Evolutionary conservation across 2,888 invertebrate genomes (phyloP).

Genomic region (Molorchus minor): DNA sequence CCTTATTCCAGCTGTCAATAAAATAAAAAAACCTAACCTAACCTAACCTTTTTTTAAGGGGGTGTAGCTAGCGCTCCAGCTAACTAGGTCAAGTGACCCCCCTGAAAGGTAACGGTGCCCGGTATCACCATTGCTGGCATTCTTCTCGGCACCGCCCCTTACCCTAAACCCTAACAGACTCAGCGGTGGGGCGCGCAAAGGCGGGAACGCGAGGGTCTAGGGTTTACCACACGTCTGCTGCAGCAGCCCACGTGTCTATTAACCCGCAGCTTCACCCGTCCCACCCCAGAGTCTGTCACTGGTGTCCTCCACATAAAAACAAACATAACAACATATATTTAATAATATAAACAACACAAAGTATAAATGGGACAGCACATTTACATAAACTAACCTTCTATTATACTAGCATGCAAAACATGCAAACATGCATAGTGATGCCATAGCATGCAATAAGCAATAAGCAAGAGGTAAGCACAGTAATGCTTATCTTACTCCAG

Average conservation of each 20-base stretch:
- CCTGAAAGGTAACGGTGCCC: background rate
- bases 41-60: background rate
- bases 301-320: too few species aligned
- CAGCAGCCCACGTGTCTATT: too few species aligned
- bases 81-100: background rate
- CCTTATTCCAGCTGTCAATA: too few species aligned
- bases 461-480: too few species aligned
- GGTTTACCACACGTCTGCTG: background rate
- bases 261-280: too few species aligned
- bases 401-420: background rate
- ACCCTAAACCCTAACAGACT: background rate
- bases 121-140: background rate
- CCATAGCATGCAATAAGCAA: background rate
- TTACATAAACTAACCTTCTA: background rate
- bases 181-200: background rate
- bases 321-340: too few species aligned
- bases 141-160: background rate
- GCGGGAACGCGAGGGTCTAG: background rate
- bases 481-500: too few species aligned
- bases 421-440: background rate
- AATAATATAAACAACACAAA: too few species aligned
- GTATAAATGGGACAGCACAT: background rate
- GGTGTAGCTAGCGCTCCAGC: too few species aligned
- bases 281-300: too few species aligned
- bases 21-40: constrained; percentile 5